phyloP scores from a whole-genome alignment of 2,888 invertebrate species.

The Geophilus truncorum region DNA sequence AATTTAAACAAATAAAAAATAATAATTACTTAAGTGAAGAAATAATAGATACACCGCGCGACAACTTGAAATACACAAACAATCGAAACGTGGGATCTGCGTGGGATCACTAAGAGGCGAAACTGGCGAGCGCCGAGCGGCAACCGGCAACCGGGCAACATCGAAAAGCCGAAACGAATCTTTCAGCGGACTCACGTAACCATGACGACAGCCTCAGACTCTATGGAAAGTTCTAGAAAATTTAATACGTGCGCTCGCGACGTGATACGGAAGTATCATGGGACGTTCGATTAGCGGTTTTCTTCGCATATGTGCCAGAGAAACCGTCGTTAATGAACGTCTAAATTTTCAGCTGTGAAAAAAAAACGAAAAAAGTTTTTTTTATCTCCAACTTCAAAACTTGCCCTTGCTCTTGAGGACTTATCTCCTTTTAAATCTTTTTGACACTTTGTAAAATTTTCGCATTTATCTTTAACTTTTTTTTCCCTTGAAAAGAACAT shows the following conservation, averaged over 20 bases:
- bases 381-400: background rate
- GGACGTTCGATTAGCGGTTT: background rate
- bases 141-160: too few relatives aligned
- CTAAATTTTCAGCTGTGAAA: background rate
- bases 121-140: too few relatives aligned
- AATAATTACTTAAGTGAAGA: background rate
- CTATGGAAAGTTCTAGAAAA: background rate
- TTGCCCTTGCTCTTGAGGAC: conserved; percentile 5
- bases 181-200: background rate
- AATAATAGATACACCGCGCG: background rate
- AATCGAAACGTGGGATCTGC: too few relatives aligned
- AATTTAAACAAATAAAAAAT: background rate
- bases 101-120: background rate
- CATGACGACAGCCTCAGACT: background rate
- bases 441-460: background rate
- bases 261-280: background rate
- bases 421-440: background rate
- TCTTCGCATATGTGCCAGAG: background rate
- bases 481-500: background rate
- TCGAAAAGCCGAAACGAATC: too few relatives aligned
- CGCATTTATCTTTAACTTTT: too few relatives aligned
- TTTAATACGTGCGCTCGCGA: background rate
- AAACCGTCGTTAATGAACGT: background rate
- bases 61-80: too few relatives aligned
- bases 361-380: background rate